phyloP scores from a whole-genome alignment of 2,888 invertebrate species.

The Scaptomyza cyrtandrae region DNA sequence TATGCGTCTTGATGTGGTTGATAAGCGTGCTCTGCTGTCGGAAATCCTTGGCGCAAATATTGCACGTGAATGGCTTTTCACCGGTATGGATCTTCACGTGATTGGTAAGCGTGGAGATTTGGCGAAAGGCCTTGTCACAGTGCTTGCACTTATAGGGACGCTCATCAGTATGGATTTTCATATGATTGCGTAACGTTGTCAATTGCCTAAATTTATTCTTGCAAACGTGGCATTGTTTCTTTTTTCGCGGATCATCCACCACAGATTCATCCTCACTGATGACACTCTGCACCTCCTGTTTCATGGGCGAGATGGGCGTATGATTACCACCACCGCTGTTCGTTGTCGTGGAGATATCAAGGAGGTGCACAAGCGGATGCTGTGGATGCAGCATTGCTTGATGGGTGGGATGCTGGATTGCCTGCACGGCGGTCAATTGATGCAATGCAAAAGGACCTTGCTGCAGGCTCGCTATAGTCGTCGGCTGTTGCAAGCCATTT shows the following conservation, averaged over 20 bases:
- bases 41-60: constrained; percentile 82
- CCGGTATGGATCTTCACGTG: constrained; percentile 82
- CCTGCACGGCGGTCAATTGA: constrained; percentile 82
- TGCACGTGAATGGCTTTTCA: constrained; percentile 82
- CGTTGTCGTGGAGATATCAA: constrained; percentile 79
- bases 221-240: constrained; percentile 83
- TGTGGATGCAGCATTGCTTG: constrained; percentile 83
- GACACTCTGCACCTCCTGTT: constrained; percentile 79
- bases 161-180: constrained; percentile 82
- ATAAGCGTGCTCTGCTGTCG: constrained; percentile 82
- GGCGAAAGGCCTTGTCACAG: constrained; percentile 82
- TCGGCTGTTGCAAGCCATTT: constrained; percentile 74
- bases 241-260: constrained; percentile 82
- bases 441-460: constrained; percentile 81
- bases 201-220: constrained; percentile 82
- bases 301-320: constrained; percentile 80
- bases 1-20: constrained; percentile 82
- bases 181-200: constrained; percentile 82
- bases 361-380: constrained; percentile 81
- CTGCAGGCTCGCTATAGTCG: constrained; percentile 78
- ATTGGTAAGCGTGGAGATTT: constrained; percentile 81
- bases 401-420: constrained; percentile 82
- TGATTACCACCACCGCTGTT: constrained; percentile 78
- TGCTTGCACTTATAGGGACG: constrained; percentile 82
- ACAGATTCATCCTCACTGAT: constrained; percentile 75